Percentiles rank a stretch among this genome's conserved stretches.
phyloP scores from a whole-genome alignment of 2,113 vertebrate species.

The Bettongia penicillata region DNA sequence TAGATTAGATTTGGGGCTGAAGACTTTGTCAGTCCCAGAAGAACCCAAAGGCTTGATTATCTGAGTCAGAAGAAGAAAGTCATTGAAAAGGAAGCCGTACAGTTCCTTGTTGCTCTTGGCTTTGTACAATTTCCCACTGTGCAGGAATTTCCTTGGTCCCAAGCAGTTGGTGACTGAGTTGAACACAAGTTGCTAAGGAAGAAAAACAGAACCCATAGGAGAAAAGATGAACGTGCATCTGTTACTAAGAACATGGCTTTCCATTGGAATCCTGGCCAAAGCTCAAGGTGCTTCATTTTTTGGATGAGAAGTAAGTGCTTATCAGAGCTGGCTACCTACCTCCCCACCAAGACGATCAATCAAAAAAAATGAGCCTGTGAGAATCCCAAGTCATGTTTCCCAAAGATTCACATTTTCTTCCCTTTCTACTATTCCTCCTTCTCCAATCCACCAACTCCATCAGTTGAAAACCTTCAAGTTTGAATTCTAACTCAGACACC shows the following conservation, averaged over 20 bases:
- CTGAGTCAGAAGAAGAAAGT: slow-evolving; percentile 99
- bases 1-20: slow-evolving; percentile 97
- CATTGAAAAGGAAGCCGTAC: slow-evolving; percentile 98
- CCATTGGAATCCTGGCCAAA: not conserved
- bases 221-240: not conserved
- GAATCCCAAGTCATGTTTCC: not conserved
- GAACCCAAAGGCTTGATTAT: slow-evolving; percentile 95
- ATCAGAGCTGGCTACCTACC: not conserved
- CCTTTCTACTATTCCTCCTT: not conserved
- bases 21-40: slow-evolving; percentile 95
- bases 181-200: slow-evolving; percentile 96
- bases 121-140: slow-evolving; percentile 99
- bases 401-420: not conserved
- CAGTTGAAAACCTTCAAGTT: not conserved
- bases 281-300: not conserved
- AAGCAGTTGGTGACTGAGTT: slow-evolving; percentile 99
- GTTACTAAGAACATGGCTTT: not conserved
- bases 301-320: not conserved
- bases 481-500: not conserved
- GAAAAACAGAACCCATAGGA: slow-evolving; percentile 78
- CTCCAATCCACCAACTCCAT: not conserved
- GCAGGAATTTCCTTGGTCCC: slow-evolving; percentile 98
- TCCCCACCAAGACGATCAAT: not conserved
- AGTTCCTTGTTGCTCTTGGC: slow-evolving; percentile 99
- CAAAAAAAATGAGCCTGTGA: not conserved